Percentiles rank a stretch among this genome's conserved stretches.
phyloP scores from a whole-genome alignment of 2,888 invertebrate genomes.

The Agrochola litura region DNA sequence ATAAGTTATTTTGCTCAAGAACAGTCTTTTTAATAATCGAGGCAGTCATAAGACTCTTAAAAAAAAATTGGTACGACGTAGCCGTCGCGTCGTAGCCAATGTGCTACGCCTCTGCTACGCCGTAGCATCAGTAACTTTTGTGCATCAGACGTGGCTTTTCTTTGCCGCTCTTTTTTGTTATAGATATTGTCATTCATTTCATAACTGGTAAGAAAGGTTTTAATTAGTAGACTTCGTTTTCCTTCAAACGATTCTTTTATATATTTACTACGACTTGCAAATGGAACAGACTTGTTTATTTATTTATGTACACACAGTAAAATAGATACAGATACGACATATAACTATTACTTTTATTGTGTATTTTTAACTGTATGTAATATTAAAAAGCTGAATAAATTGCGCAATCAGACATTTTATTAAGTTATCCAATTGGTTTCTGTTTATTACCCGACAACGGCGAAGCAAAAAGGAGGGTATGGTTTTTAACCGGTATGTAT shows the following conservation, averaged over 20 bases:
- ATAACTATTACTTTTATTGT: no score
- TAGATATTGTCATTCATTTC: neutral
- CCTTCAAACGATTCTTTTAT: neutral
- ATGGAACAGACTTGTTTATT: conserved; percentile 2
- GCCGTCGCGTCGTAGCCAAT: neutral
- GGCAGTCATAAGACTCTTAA: neutral
- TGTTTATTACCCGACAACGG: neutral
- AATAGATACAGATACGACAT: no score
- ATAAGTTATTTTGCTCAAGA: neutral
- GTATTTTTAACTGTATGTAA: no score
- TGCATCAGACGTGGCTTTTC: neutral
- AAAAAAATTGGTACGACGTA: conserved; percentile 25
- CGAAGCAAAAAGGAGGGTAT: no score
- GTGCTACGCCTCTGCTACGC: conserved; percentile 15
- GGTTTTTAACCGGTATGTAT: no score
- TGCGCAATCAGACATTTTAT: neutral
- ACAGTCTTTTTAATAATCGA: neutral
- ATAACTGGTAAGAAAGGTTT: neutral
- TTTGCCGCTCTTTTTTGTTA: neutral
- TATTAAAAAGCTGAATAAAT: conserved; percentile 3
- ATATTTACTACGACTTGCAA: neutral
- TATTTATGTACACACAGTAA: no score
- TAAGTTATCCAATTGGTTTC: neutral
- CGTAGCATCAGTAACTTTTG: conserved; percentile 12
- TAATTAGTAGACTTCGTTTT: neutral